These are phyloP conservation scores for Erythrolamprus reginae DNA, from an alignment of 2,113 vertebrate genomes.

Conservation along the genomic window DNA sequence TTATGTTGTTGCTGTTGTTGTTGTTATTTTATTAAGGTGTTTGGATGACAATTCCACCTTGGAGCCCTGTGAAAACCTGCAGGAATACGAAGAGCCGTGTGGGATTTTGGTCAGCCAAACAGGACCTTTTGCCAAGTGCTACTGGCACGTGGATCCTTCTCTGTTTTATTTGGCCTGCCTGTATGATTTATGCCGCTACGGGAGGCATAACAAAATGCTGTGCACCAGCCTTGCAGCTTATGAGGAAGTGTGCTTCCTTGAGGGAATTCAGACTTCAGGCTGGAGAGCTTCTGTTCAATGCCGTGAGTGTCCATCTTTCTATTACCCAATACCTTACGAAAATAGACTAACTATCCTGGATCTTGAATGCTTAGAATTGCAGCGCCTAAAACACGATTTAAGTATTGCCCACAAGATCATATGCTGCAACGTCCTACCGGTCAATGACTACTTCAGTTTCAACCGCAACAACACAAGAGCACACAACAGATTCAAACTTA, in stretches of 20 bases:
- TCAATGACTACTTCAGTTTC: no score
- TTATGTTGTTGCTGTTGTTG: not conserved
- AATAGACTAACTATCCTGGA: no score
- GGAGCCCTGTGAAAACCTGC: not conserved
- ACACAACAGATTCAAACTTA: no score
- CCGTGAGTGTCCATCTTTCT: constrained; percentile 45
- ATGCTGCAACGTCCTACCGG: no score
- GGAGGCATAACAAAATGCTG: constrained; percentile 48
- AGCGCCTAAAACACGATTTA: no score
- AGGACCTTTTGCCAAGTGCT: constrained; percentile 62
- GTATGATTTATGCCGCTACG: constrained; percentile 61
- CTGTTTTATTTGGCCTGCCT: constrained; percentile 57
- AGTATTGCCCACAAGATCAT: no score
- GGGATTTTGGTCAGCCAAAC: constrained; percentile 56
- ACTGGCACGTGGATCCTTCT: constrained; percentile 42
- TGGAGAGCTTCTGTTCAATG: constrained; percentile 57
- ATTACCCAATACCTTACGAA: no score
- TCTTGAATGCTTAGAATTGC: no score
- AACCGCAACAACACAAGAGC: no score
- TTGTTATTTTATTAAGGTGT: not conserved
- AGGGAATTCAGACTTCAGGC: constrained; percentile 43
- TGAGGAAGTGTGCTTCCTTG: constrained; percentile 45
- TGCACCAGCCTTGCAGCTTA: constrained; percentile 63
- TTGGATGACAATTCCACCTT: not conserved
- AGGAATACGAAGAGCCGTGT: constrained; percentile 42